These are phyloP conservation scores for Hemichromis elongatus DNA, from an alignment of 2,113 vertebrate genomes.

Conservation along the genomic window DNA sequence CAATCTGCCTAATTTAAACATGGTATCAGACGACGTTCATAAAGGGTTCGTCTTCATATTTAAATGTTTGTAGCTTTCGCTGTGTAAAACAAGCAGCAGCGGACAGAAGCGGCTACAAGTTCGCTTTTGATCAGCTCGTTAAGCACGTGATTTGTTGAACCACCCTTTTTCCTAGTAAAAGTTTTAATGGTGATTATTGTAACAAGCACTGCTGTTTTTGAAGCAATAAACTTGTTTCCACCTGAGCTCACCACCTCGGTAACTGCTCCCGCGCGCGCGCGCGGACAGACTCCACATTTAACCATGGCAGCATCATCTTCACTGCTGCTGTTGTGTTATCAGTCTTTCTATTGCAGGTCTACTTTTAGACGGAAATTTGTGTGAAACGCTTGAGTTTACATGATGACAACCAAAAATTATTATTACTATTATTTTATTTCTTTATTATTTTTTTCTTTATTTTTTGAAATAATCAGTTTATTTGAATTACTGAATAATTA, in stretches of 20 bases:
- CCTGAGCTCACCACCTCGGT: neutral
- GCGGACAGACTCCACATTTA: too few relatives aligned
- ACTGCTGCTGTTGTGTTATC: too few relatives aligned
- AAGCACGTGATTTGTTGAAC: neutral
- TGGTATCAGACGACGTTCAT: neutral
- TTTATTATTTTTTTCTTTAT: accelerated
- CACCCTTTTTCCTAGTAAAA: neutral
- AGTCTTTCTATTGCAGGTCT: too few relatives aligned
- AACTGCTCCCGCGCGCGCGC: too few relatives aligned
- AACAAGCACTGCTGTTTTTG: neutral
- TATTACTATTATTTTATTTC: neutral
- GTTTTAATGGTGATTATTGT: neutral
- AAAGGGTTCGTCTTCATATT: neutral
- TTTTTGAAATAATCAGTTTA: neutral
- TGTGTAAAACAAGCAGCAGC: neutral
- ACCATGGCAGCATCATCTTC: too few relatives aligned
- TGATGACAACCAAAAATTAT: too few relatives aligned
- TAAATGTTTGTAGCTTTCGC: neutral
- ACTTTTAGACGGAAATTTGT: too few relatives aligned
- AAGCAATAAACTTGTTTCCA: neutral
- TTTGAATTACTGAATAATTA: neutral
- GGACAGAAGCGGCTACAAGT: neutral
- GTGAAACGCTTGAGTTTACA: too few relatives aligned
- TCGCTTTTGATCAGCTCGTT: neutral
- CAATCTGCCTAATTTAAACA: neutral